These are phyloP conservation scores for Elgaria multicarinata DNA, from an alignment of 2,113 vertebrate genomes.

Conservation along the genomic window DNA sequence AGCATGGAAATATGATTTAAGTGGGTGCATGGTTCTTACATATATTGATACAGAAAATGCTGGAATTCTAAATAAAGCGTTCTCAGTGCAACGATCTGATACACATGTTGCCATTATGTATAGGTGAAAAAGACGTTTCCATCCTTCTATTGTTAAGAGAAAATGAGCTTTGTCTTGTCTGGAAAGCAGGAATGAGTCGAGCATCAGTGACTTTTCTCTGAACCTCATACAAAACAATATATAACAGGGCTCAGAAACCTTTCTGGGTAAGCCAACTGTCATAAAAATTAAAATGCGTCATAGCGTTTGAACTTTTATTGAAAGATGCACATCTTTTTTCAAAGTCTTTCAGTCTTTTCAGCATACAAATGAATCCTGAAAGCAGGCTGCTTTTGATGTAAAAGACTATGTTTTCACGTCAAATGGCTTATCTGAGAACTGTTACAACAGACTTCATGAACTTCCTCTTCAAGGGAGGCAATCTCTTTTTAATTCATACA, in stretches of 20 bases:
- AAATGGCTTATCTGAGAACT: slow-evolving; percentile 3
- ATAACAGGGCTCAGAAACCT: not conserved
- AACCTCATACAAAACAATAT: not conserved
- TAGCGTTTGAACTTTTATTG: not conserved
- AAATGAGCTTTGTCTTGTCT: not conserved
- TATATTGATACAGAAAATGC: not conserved
- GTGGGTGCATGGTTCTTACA: not conserved
- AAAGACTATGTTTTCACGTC: slow-evolving; percentile 12
- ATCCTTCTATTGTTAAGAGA: not conserved
- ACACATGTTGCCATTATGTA: not conserved
- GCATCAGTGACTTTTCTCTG: not conserved
- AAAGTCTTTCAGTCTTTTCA: not conserved
- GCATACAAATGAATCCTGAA: not conserved
- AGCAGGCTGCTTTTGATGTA: slow-evolving; percentile 5
- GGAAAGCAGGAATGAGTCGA: not conserved
- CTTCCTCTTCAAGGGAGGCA: not conserved
- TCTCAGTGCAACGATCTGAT: not conserved
- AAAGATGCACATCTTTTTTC: slow-evolving; percentile 2
- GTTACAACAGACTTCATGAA: not conserved
- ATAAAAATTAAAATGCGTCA: not conserved
- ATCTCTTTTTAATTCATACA: not conserved
- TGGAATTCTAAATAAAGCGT: not conserved
- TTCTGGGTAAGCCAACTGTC: not conserved
- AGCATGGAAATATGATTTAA: not conserved
- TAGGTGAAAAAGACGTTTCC: not conserved